Evolutionary conservation across 2,113 vertebrate species (phyloP), one percentile per base, ranked within the genome.

Genomic region (Gopherus evgoodei): DNA sequence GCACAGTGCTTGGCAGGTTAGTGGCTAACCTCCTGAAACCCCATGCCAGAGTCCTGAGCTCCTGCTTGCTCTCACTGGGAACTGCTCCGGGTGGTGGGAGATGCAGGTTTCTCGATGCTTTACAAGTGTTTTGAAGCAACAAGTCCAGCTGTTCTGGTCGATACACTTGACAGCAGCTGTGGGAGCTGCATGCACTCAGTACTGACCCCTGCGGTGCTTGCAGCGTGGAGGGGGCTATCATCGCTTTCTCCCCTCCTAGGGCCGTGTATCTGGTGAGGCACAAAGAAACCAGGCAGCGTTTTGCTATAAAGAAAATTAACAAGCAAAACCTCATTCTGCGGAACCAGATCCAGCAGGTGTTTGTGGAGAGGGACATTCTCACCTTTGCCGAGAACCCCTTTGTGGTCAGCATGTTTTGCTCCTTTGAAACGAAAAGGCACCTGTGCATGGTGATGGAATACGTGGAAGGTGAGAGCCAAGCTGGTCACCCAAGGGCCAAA

Each of bases 371-470:
- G 1, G 99, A 99, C 98, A 99, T 99, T 97, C 97, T 99, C 72
- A 99, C 99, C 5, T 99, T 99, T 0, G 99, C 99, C 0, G 99
- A 99, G 97, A 99, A 99, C 96, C 99, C 99, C 9, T 99, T 99
- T 0, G 99, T 99, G 14, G 99, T 99, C 96, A 99, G 99, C 96
- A 99, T 99, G 99, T 99, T 99, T 98, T 99, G 99, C 97, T 99
- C 99, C 50, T 99, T 99, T 0, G 99, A 99, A 98, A 99, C 99
- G 0, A 98, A 99, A 12, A 98, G 99, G 5, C 99, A 99, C 96
- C 98, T 99, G 75, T 99, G 99, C 98, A 99, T 99, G 99, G 99
- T 99, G 96, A 99, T 99, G 99, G 99, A 99, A 96, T 99, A 99
- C 0, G 99, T 99, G 94, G 99, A 99, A 99, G 99, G 99, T 99